Base-by-base conservation (phyloP, 2,797 vertebrate species). In the Lithobates sylvaticus region DNA sequence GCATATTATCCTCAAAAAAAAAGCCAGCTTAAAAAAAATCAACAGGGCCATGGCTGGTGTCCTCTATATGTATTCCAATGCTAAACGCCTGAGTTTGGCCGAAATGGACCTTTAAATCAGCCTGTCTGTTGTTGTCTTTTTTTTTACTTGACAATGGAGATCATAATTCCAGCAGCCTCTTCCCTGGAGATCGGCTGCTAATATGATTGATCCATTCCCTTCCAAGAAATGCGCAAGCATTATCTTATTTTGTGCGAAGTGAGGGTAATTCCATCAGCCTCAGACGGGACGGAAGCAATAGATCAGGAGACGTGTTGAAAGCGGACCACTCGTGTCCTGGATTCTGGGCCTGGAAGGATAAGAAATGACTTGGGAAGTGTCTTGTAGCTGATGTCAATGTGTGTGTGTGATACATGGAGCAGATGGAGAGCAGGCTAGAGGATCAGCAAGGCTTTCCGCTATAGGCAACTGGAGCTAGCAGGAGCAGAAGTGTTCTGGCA, bases 341-440 rank as follows among this genome's bases (percentile, higher is more conserved):
- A 82, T 76, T 76, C 72, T 47, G 50, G 26, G 26, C n/a, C 29
- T 58, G 71, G 58, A 70, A 10, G 50, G 18, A 50, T 15, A 15
- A 76, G 39, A 70, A n/a, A 73, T 69, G 71, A 80, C 61, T 54
- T 29, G 71, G 54, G 58, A 29, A 67, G 67, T 15, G 34, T 36
- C 75, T 26, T 16, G 18, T 72, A 82, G 65, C 73, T 76, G 84
- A 70, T 76, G 65, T 50, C 50, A 86, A 86, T 80, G 78, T 76
- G 78, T 70, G 78, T 70, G 32, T 76, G 61, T 81, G 78, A 86
- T 86, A 81, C 29, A 75, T 81, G 61, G 78, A 70, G 73, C 78
- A 76, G 70, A 65, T 81, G 84, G 80, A 61, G 70, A 29, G 23
- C 58, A 21, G 23, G 61, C 68, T 58, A 39, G 15, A 80, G 61